Conservation (phyloP, 2,888 invertebrate species). For the Acheta domesticus region DNA sequence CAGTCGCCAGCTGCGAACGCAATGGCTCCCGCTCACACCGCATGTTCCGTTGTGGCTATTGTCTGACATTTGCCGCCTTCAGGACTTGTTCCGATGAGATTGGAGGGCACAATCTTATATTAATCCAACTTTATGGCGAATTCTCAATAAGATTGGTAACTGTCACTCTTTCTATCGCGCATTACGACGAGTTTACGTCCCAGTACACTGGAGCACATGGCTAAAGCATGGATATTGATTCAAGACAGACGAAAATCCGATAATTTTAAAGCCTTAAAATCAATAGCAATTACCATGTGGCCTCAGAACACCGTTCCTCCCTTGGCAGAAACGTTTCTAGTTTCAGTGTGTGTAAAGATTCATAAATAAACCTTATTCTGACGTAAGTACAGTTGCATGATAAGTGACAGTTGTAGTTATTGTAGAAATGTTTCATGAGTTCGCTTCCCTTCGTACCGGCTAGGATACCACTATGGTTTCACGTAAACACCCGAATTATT, state of each 20-base stretch:
- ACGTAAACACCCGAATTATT: no score
- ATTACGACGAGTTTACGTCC: constrained; percentile 29
- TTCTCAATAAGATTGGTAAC: constrained; percentile 29
- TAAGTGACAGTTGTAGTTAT: not conserved
- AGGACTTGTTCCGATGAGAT: constrained; percentile 33
- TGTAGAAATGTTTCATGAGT: not conserved
- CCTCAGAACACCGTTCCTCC: constrained; percentile 35
- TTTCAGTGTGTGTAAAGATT: constrained; percentile 20
- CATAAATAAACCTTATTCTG: not conserved
- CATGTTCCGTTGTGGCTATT: constrained; percentile 36
- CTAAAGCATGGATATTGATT: constrained; percentile 40
- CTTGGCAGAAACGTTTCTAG: constrained; percentile 25
- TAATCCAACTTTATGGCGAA: constrained; percentile 29
- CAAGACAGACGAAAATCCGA: constrained; percentile 40
- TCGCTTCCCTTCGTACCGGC: not conserved
- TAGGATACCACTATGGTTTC: not conserved
- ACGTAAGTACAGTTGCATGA: constrained; percentile 11
- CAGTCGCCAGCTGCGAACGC: constrained; percentile 39
- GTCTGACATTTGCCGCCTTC: constrained; percentile 38
- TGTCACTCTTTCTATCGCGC: constrained; percentile 34
- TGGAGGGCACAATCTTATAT: constrained; percentile 29
- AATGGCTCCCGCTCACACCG: constrained; percentile 37
- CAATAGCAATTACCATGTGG: constrained; percentile 40
- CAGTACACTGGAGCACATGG: constrained; percentile 38
- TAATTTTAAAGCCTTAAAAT: constrained; percentile 40